Evolutionary conservation across 2,113 vertebrate species (phyloP), one percentile per base, ranked within the genome.

Genomic region (Bambusicola thoracicus): DNA sequence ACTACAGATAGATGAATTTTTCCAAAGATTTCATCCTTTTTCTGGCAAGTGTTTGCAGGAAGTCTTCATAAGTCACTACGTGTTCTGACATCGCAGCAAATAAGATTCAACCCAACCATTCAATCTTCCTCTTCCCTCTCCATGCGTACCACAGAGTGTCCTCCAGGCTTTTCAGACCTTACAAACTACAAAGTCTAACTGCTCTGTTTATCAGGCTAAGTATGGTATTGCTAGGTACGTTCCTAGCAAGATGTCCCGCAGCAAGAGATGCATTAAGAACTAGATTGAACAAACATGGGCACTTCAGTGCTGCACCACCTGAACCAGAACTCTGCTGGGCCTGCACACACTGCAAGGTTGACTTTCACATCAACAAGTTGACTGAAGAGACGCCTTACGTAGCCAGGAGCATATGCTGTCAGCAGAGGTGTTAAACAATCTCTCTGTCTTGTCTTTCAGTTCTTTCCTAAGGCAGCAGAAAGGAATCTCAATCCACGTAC

Each of bases 1-100:
- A 51, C 40, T 43, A 22, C 0, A 1, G 13, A 63, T 30, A 30
- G 1, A 58, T 19, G 1, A 63, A 36, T 21, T 38, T 55, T 36
- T 46, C 27, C 8, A 59, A 46, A 68, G 19, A 46, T 18, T 84
- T 46, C 36, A 34, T 27, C 8, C 8, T 56, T 85, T 51, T 74
- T 56, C 48, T 85, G 43, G 68, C 49, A 10, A 17, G 24, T 19
- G 25, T 43, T 87, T 22, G 43, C 34, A 73, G 58, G 82, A 82
- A 82, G 53, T 30, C 41, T 66, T 65, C 22, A 12, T 49, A 25
- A 38, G 6, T 32, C 32, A 10, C 3, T 15, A 74, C 7, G 29
- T 25, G 62, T 36, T 59, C 0, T 81, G 68, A 66, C 44, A n/a
- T 18, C 5, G 17, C 0, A 13, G 59, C 20, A 88, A 82, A 83